Conservation (phyloP, 2,113 vertebrate genomes). For the Lates calcarifer region DNA sequence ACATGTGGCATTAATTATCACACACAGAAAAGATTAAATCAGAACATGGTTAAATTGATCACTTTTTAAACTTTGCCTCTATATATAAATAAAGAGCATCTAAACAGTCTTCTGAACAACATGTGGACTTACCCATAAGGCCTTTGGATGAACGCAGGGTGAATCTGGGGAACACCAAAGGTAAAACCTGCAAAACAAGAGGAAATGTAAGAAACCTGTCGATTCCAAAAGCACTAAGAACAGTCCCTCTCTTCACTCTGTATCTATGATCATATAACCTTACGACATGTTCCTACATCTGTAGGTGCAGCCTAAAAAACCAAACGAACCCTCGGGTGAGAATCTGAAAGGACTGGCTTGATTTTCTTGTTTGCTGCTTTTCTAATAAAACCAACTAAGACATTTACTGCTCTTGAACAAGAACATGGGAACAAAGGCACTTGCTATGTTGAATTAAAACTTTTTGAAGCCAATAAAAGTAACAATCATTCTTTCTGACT, state of each 20-base stretch:
- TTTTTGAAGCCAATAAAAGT: too few species aligned
- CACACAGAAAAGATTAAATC: not conserved
- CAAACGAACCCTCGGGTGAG: slow-evolving; percentile 22
- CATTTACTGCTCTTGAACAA: not conserved
- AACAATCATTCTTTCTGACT: not conserved
- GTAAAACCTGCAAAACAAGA: slow-evolving; percentile 90
- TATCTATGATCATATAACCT: not conserved
- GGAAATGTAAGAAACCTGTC: slow-evolving; percentile 13
- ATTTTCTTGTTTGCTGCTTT: slow-evolving; percentile 47
- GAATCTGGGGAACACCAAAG: slow-evolving; percentile 98
- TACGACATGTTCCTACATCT: slow-evolving; percentile 2
- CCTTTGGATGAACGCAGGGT: slow-evolving; percentile 98
- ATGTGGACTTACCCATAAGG: slow-evolving; percentile 92
- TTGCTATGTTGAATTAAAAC: not conserved
- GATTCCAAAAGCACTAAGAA: not conserved
- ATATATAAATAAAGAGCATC: not conserved
- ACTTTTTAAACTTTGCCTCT: not conserved
- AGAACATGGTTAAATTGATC: slow-evolving; percentile 1
- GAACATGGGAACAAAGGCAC: not conserved
- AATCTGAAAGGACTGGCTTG: slow-evolving; percentile 20
- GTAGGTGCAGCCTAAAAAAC: not conserved
- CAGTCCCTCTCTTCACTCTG: not conserved
- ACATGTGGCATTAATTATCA: slow-evolving; percentile 1
- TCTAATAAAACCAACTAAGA: slow-evolving; percentile 9
- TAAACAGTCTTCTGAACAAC: slow-evolving; percentile 7